phyloP scores from a whole-genome alignment of 2,113 vertebrate genomes.

The human region DNA sequence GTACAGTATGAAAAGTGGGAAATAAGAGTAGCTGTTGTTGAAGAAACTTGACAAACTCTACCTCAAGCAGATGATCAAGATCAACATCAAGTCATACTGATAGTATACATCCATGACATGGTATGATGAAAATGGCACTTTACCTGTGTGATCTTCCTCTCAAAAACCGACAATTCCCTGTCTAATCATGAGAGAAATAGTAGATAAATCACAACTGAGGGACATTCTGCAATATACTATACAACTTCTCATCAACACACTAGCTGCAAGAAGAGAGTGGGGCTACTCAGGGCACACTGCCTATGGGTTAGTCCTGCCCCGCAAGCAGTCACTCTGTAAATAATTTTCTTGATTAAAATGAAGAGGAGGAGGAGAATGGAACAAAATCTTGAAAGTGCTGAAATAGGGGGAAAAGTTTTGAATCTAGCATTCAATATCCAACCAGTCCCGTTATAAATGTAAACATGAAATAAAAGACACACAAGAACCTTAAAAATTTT shows the following conservation, averaged over 20 bases:
- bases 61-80: background rate
- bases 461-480: background rate
- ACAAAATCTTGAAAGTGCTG: background rate
- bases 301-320: no score
- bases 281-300: no score
- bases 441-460: background rate
- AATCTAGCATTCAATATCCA: background rate
- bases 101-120: background rate
- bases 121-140: background rate
- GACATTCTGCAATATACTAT: background rate
- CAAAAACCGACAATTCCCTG: background rate
- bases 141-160: background rate
- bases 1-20: background rate
- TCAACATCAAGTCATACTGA: background rate
- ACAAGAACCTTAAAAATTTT: background rate
- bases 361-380: background rate
- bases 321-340: no score
- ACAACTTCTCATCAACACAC: background rate
- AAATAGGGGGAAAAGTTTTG: background rate
- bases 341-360: no score
- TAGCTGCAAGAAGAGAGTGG: background rate
- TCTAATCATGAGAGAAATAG: background rate
- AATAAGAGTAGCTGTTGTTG: background rate
- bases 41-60: background rate
- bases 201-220: background rate